Conservation (phyloP, 2,888 invertebrate genomes). For the Coecobrya sp. region DNA sequence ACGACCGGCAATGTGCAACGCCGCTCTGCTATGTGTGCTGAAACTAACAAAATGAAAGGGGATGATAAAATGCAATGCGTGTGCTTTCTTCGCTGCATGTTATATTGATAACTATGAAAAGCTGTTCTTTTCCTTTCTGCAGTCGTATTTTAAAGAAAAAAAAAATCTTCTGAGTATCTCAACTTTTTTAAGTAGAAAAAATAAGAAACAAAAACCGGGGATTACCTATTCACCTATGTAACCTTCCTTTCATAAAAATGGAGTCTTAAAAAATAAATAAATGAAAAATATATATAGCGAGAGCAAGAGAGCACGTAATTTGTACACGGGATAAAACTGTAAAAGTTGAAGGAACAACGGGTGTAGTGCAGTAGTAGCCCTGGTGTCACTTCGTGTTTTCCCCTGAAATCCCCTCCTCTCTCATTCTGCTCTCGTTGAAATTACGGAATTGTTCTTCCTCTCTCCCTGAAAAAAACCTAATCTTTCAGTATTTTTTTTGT, state of each 20-base stretch:
- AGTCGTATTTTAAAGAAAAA: neutral
- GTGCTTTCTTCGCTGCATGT: constrained; percentile 11
- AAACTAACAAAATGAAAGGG: constrained; percentile 30
- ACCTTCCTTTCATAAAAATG: constrained; percentile 15
- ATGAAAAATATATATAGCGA: neutral
- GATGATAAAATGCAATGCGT: constrained; percentile 14
- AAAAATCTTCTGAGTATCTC: neutral
- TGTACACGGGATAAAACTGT: neutral
- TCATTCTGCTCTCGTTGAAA: constrained; percentile 7
- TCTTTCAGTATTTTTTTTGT: neutral
- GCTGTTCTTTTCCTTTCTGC: neutral
- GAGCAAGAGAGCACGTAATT: neutral
- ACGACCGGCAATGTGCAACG: constrained; percentile 36
- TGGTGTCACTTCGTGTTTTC: constrained; percentile 14
- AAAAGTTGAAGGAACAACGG: neutral
- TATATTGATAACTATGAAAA: no score
- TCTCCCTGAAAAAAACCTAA: neutral
- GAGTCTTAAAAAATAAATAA: neutral
- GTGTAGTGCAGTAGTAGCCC: constrained; percentile 37
- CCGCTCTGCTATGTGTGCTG: no score
- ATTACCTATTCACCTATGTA: constrained; percentile 49
- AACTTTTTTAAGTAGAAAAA: constrained; percentile 32
- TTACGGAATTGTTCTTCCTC: constrained; percentile 39
- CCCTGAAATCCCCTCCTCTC: neutral
- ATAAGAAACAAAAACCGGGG: constrained; percentile 20